phyloP scores from a whole-genome alignment of 2,797 vertebrate species.

The Argyrosomus regius region DNA sequence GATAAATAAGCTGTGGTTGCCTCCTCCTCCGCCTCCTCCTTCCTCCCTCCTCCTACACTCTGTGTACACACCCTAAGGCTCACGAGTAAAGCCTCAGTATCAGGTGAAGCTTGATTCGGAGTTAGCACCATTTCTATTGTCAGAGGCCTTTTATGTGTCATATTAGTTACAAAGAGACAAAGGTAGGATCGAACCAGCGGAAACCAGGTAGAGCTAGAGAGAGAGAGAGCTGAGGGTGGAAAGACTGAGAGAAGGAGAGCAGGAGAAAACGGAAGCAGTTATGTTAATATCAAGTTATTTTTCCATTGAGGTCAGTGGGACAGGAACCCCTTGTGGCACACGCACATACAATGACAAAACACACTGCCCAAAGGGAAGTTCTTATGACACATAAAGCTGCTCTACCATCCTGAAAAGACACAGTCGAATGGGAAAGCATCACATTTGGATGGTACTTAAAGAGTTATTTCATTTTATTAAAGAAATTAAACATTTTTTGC shows the following conservation, averaged over 20 bases:
- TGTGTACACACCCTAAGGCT: conserved; percentile 63
- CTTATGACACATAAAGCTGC: conserved; percentile 12
- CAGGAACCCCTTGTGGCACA: conserved; percentile 59
- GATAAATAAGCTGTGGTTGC: conserved; percentile 76
- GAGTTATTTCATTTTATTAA: neutral
- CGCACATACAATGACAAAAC: conserved; percentile 29
- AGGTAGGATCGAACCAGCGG: conserved; percentile 74
- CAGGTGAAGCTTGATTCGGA: conserved; percentile 75
- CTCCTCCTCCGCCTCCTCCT: conserved; percentile 40
- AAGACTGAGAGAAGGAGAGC: conserved; percentile 11
- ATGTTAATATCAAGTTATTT: conserved; percentile 76
- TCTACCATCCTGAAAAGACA: conserved; percentile 24
- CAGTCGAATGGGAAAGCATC: conserved; percentile 5
- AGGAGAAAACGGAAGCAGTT: conserved; percentile 32
- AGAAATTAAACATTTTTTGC: too few species aligned
- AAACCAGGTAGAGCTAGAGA: conserved; percentile 63
- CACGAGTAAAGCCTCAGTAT: conserved; percentile 71
- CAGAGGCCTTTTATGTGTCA: conserved; percentile 80
- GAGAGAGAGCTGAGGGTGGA: conserved; percentile 16
- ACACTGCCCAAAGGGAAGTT: conserved; percentile 24
- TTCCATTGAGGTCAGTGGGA: conserved; percentile 75
- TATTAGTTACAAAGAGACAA: conserved; percentile 84
- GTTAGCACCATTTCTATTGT: conserved; percentile 78
- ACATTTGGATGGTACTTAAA: neutral
- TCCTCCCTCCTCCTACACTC: conserved; percentile 53